These are phyloP conservation scores for Mesoligia furuncula DNA, from an alignment of 2,888 invertebrate species.

Conservation along the genomic window DNA sequence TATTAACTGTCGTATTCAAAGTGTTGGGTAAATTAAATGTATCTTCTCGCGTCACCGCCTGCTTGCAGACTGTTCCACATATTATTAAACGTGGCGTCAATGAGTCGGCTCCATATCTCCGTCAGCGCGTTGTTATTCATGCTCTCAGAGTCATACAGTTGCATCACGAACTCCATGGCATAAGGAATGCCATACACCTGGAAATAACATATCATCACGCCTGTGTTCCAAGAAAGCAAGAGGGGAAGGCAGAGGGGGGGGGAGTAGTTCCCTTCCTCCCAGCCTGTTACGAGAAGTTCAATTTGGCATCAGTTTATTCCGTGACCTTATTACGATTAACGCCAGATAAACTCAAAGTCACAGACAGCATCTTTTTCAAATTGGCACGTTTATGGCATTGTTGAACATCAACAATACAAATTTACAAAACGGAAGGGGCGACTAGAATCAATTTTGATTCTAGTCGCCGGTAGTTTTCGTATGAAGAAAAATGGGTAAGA, in stretches of 20 bases:
- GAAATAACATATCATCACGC: constrained; percentile 37
- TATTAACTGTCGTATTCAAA: neutral
- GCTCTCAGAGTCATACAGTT: constrained; percentile 66
- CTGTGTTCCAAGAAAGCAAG: neutral
- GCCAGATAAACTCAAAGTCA: neutral
- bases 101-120: constrained; percentile 79
- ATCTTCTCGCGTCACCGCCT: constrained; percentile 20
- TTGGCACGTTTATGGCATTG: too few relatives aligned
- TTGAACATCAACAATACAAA: too few relatives aligned
- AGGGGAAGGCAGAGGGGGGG: neutral
- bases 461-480: too few relatives aligned
- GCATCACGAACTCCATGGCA: constrained; percentile 84
- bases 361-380: too few relatives aligned
- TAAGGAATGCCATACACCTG: constrained; percentile 84
- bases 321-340: neutral
- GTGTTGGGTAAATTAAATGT: neutral
- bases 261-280: neutral
- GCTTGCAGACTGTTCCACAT: constrained; percentile 70
- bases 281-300: neutral
- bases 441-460: too few relatives aligned
- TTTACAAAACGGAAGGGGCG: too few relatives aligned
- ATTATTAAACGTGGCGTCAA: constrained; percentile 75
- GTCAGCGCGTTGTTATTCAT: constrained; percentile 58
- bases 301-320: neutral
- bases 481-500: too few relatives aligned